Percentiles rank a stretch among this genome's conserved stretches.
Evolutionary conservation across 2,888 invertebrate species (phyloP).

Genomic region (Drosophila stalkeri): DNA sequence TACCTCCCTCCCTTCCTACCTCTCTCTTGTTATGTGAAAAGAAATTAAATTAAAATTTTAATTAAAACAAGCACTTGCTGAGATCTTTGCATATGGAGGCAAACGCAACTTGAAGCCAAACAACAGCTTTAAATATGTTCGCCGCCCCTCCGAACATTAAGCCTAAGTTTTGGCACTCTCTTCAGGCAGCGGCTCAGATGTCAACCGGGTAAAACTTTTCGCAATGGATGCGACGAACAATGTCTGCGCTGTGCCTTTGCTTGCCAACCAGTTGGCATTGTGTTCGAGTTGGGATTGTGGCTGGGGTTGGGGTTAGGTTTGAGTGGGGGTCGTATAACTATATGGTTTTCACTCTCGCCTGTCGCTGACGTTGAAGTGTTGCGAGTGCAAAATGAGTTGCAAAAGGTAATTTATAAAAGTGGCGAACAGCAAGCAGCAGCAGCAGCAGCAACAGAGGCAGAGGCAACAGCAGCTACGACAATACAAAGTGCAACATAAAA

Average conservation of each 20-base stretch:
- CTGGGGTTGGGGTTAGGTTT: neutral
- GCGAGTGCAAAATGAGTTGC: slow-evolving; percentile 60
- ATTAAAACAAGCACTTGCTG: slow-evolving; percentile 72
- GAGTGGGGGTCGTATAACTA: neutral
- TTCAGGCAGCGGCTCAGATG: slow-evolving; percentile 45
- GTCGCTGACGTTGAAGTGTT: slow-evolving; percentile 52
- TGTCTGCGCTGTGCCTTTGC: slow-evolving; percentile 44
- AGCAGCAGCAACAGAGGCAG: slow-evolving; percentile 9
- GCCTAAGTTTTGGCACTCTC: slow-evolving; percentile 3
- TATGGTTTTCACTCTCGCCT: slow-evolving; percentile 12
- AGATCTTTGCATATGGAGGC: slow-evolving; percentile 33
- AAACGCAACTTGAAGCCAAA: slow-evolving; percentile 42
- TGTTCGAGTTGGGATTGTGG: slow-evolving; percentile 1
- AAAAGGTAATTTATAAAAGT: slow-evolving; percentile 70
- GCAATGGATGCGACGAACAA: slow-evolving; percentile 21
- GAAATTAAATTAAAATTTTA: slow-evolving; percentile 76
- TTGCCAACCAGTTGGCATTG: slow-evolving; percentile 56
- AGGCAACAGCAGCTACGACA: slow-evolving; percentile 17
- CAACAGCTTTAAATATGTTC: slow-evolving; percentile 62
- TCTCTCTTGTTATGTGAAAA: neutral
- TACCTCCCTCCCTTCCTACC: neutral
- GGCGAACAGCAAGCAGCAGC: slow-evolving; percentile 25
- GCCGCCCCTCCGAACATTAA: neutral
- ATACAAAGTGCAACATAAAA: slow-evolving; percentile 10
- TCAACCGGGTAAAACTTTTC: slow-evolving; percentile 45